A percentile compares a stretch with the other conserved stretches of the same genome.
Conservation (phyloP, 2,888 invertebrate genomes). For the Peribatodes rhomboidaria region DNA sequence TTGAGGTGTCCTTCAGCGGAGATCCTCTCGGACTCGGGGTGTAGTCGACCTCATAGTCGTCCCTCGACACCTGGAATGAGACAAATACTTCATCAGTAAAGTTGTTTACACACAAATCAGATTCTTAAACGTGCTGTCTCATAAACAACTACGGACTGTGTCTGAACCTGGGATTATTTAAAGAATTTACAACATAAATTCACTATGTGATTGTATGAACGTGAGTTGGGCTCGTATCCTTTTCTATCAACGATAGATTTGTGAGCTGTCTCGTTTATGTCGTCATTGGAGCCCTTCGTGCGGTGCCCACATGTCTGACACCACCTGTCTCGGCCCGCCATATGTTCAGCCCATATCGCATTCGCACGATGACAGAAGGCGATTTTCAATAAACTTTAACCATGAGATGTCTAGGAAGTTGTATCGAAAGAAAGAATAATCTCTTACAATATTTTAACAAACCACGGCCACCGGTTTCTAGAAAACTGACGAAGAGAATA, state of each 20-base stretch:
- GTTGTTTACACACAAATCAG: slow-evolving; percentile 47
- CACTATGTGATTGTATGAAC: slow-evolving; percentile 52
- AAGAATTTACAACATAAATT: slow-evolving; percentile 70
- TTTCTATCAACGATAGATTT: slow-evolving; percentile 61
- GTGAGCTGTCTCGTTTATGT: slow-evolving; percentile 58
- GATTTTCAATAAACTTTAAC: slow-evolving; percentile 54
- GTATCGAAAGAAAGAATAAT: slow-evolving; percentile 41
- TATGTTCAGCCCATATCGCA: slow-evolving; percentile 56
- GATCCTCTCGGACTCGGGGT: slow-evolving; percentile 78
- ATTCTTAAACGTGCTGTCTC: slow-evolving; percentile 43
- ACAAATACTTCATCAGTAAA: slow-evolving; percentile 47
- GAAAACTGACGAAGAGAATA: slow-evolving; percentile 51
- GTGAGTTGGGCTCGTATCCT: slow-evolving; percentile 61
- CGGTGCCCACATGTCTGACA: slow-evolving; percentile 73
- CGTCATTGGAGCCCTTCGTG: slow-evolving; percentile 74
- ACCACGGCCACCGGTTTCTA: slow-evolving; percentile 39
- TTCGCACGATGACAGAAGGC: slow-evolving; percentile 48
- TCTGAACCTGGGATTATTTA: slow-evolving; percentile 66
- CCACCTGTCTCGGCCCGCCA: slow-evolving; percentile 73
- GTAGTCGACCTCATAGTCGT: slow-evolving; percentile 80
- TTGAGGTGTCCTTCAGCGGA: slow-evolving; percentile 80
- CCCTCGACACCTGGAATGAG: slow-evolving; percentile 80
- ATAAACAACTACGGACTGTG: slow-evolving; percentile 52
- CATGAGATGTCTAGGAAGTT: slow-evolving; percentile 71
- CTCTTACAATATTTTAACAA: slow-evolving; percentile 40